Evolutionary conservation across 2,113 vertebrate genomes (phyloP).

Genomic region (Enhydra lutris): DNA sequence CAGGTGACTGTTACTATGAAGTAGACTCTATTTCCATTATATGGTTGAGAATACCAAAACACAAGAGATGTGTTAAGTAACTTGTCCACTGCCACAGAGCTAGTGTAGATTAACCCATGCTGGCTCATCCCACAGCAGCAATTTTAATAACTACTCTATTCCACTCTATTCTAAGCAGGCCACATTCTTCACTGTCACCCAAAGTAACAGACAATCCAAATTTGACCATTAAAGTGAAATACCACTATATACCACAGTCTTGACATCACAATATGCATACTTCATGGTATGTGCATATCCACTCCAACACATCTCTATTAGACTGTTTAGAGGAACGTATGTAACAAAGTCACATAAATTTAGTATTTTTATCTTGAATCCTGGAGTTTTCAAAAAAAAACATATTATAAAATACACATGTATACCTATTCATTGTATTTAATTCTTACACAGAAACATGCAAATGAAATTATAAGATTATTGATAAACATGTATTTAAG

Average conservation of each 20-base stretch:
- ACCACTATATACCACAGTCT: not conserved
- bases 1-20: not conserved
- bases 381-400: not conserved
- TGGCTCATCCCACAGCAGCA: not conserved
- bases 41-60: not conserved
- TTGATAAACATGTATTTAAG: not conserved
- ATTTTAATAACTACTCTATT: not conserved
- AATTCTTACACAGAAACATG: not conserved
- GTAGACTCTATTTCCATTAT: not conserved
- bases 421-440: not conserved
- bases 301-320: not conserved
- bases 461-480: not conserved
- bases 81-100: not conserved
- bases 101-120: not conserved
- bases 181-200: not conserved
- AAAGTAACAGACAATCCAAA: not conserved
- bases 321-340: not conserved
- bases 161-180: not conserved
- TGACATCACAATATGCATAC: not conserved
- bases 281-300: not conserved
- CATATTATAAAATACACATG: not conserved
- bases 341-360: not conserved
- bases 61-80: not conserved
- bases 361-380: not conserved
- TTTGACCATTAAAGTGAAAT: not conserved